Conservation (phyloP, 2,113 vertebrate genomes). For the Chionodraco myersi region DNA sequence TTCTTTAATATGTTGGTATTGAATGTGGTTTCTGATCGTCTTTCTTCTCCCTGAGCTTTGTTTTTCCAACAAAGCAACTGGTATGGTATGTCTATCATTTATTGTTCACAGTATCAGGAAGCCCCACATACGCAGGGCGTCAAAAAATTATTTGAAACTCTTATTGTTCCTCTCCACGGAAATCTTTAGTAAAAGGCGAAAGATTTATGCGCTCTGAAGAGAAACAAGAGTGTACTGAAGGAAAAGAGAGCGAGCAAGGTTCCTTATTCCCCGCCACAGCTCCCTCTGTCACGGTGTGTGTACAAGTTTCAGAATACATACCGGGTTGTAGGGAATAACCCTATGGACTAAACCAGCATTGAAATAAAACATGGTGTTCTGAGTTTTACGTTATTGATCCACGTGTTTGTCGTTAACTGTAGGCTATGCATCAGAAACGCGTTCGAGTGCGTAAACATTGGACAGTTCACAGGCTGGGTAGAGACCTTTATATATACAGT, state of each 20-base stretch:
- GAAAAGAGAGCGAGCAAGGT: accelerated
- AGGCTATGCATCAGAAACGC: no score
- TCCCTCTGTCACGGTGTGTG: not conserved
- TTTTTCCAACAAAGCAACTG: not conserved
- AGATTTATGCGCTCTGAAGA: slow-evolving; percentile 61
- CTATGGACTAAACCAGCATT: no score
- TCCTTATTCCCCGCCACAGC: accelerated
- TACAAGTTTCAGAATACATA: no score
- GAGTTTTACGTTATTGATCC: no score
- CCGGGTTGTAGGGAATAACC: no score
- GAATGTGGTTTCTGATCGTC: not conserved
- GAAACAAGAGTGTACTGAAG: slow-evolving; percentile 44
- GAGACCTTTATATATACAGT: no score
- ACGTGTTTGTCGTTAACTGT: no score
- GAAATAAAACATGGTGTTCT: no score
- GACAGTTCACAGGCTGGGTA: no score
- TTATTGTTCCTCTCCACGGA: slow-evolving; percentile 67
- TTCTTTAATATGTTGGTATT: not conserved
- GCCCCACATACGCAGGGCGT: slow-evolving; percentile 19
- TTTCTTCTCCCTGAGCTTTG: not conserved
- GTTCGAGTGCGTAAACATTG: no score
- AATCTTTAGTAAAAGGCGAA: slow-evolving; percentile 77
- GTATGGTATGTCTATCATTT: not conserved
- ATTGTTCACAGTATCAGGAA: accelerated
- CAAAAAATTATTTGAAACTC: slow-evolving; percentile 63